phyloP scores from a whole-genome alignment of 2,113 vertebrate genomes.

The Trematomus loennbergii region DNA sequence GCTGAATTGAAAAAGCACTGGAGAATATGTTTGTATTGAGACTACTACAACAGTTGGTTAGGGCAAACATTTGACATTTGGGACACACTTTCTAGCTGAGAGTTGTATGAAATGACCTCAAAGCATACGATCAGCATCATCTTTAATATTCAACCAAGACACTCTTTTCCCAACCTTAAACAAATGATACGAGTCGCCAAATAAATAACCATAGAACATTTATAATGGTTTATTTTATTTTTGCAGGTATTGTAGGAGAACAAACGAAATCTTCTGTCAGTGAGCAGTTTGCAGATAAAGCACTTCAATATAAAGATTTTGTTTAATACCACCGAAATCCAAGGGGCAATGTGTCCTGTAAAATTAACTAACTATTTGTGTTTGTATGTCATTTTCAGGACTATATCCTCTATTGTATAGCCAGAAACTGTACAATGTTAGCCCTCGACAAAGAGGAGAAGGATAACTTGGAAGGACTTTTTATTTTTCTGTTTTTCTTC shows the following conservation, averaged over 20 bases:
- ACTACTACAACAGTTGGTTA: background rate
- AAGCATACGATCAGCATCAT: background rate
- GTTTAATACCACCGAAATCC: background rate
- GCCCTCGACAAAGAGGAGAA: slow-evolving; percentile 14
- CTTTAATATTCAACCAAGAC: background rate
- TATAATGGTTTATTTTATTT: background rate
- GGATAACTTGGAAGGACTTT: background rate
- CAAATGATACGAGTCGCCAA: background rate
- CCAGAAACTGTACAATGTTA: background rate
- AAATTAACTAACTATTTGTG: background rate
- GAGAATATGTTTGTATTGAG: background rate
- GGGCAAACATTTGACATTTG: background rate
- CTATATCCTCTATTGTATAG: background rate
- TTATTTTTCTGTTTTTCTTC: background rate
- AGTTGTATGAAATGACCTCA: background rate
- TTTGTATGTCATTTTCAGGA: background rate
- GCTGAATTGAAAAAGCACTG: background rate
- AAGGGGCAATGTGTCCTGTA: background rate
- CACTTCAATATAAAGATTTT: background rate
- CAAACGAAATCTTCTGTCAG: background rate
- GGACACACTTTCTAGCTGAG: background rate
- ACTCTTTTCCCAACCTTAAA: background rate
- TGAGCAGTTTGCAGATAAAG: background rate
- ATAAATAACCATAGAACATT: background rate
- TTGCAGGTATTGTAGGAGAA: background rate